Evolutionary conservation across 2,888 invertebrate genomes (phyloP).

Genomic region (Chaetogeoica ovagalla): DNA sequence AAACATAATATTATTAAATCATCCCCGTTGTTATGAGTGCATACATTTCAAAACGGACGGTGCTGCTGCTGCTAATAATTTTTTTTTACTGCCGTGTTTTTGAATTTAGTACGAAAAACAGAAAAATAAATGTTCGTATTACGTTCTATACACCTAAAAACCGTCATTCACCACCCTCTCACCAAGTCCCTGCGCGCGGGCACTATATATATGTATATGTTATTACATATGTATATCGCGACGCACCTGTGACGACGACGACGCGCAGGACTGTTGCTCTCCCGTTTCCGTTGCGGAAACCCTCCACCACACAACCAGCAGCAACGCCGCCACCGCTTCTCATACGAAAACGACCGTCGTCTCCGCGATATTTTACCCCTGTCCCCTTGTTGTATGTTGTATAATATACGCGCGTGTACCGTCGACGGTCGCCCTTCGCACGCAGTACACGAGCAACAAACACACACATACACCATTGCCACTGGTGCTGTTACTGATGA

Average conservation of each 20-base stretch:
- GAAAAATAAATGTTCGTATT: too few species aligned
- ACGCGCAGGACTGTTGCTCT: slow-evolving; percentile 29
- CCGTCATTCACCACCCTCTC: neutral
- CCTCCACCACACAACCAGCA: slow-evolving; percentile 56
- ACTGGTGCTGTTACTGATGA: too few species aligned
- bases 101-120: too few species aligned
- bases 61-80: too few species aligned
- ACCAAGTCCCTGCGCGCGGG: slow-evolving; percentile 2
- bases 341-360: slow-evolving; percentile 58
- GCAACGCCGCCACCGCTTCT: slow-evolving; percentile 57
- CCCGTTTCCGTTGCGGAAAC: slow-evolving; percentile 62
- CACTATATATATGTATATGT: neutral
- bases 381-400: too few species aligned
- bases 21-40: too few species aligned
- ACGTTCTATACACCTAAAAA: neutral
- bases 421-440: neutral
- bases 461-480: too few species aligned
- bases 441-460: too few species aligned
- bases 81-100: too few species aligned
- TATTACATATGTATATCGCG: slow-evolving; percentile 15
- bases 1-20: too few species aligned
- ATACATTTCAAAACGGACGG: too few species aligned
- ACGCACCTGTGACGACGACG: slow-evolving; percentile 40
- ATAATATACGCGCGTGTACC: neutral
- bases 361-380: slow-evolving; percentile 55